Evolutionary conservation across 2,888 invertebrate species (phyloP), one percentile per base, ranked within the genome.

Genomic region (Yponomeuta evonymella): DNA sequence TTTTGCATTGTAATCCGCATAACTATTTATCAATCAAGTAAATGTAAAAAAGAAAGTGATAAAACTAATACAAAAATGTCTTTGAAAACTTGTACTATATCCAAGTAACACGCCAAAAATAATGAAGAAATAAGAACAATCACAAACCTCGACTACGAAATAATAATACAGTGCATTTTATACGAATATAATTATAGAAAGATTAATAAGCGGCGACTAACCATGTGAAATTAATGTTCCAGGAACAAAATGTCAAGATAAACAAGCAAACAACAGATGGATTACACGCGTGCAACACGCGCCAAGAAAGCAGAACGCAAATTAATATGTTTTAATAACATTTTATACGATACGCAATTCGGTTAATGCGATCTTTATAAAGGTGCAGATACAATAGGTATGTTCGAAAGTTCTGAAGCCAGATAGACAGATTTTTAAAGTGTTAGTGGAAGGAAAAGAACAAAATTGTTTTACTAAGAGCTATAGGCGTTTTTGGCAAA

Each of bases 291-390:
- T 67, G 48, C 33, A 67, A 48, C 23, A n/a, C 43, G 67, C n/a
- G 33, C 33, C 33, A 36, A 67, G 67, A 67, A 67, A 67, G 67
- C 67, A 67, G 29, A 36, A 67, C 67, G 67, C 67, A 67, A 67
- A 67, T 67, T 36, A 67, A 67, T 67, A 15, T 58, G 51, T 58
- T 58, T 23, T 67, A 65, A 65, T 65, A 65, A 30, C 65, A 29
- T 65, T 65, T 65, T 65, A 65, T 29, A 33, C 12, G 65, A 65
- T 33, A 65, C n/a, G 23, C 10, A 33, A 65, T 30, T 65, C 65
- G 29, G 29, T 29, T 65, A 65, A 65, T 65, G 33, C 9, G 65
- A 65, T 65, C 30, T 58, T 58, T 15, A 15, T 58, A 58, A 58
- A 58, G 51, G 51, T 58, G 51, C 51, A 58, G 43, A 58, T 15